Percentiles rank a stretch among this genome's conserved stretches.
Evolutionary conservation across 2,888 invertebrate genomes (phyloP).

Genomic region (Melolontha melolontha): DNA sequence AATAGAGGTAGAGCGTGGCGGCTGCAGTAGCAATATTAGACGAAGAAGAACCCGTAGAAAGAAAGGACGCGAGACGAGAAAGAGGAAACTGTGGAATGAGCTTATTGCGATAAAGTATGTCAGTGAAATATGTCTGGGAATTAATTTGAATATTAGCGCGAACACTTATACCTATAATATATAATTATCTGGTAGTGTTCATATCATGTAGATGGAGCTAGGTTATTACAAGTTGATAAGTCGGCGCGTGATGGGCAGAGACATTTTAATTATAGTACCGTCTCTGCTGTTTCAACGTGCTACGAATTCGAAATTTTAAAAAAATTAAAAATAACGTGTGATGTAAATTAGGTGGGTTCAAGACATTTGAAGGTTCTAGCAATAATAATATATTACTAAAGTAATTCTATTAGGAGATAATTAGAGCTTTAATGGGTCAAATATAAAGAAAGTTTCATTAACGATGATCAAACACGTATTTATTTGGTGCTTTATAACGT

Average conservation of each 20-base stretch:
- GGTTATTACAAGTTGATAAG: neutral
- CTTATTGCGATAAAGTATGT: slow-evolving; percentile 23
- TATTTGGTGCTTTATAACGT: too few species aligned
- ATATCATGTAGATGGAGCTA: slow-evolving; percentile 5
- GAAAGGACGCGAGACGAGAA: slow-evolving; percentile 8
- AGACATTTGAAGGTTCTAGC: too few species aligned
- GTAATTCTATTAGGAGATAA: too few species aligned
- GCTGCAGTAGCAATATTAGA: neutral
- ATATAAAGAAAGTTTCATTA: too few species aligned
- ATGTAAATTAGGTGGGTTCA: too few species aligned
- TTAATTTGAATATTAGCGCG: slow-evolving; percentile 37
- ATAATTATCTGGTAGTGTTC: slow-evolving; percentile 15
- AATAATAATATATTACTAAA: too few species aligned
- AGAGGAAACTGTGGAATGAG: slow-evolving; percentile 12
- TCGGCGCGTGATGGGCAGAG: neutral
- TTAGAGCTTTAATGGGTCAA: too few species aligned
- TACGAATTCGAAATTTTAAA: too few species aligned
- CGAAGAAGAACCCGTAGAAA: neutral
- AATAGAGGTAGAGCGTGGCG: neutral
- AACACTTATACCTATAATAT: slow-evolving; percentile 31
- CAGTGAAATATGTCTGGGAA: slow-evolving; percentile 31
- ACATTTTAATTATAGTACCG: too few species aligned
- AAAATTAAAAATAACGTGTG: too few species aligned
- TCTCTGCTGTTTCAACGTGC: too few species aligned
- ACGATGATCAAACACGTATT: too few species aligned